Evolutionary conservation across 2,797 vertebrate genomes (phyloP).

Genomic region (Caiman crocodilus): DNA sequence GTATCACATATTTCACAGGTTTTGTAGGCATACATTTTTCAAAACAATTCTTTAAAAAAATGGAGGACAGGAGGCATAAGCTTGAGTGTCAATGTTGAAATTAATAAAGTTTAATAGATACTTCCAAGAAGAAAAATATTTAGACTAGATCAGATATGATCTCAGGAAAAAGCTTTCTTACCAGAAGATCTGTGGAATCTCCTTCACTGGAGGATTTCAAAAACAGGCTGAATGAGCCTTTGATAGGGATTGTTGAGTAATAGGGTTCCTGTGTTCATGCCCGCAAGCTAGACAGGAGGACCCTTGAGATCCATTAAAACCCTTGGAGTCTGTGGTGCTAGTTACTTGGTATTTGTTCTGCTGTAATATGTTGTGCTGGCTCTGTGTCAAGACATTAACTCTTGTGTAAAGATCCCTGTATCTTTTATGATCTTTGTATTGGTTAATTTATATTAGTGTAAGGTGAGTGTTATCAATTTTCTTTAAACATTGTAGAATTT

Average conservation of each 20-base stretch:
- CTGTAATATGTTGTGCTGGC: not conserved
- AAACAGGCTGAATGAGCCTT: no score
- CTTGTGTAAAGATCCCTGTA: not conserved
- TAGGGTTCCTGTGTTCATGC: no score
- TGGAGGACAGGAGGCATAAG: rapidly evolving
- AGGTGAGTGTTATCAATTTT: not conserved
- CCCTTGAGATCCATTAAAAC: no score
- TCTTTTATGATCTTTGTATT: not conserved
- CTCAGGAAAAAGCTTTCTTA: no score
- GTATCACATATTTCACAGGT: not conserved
- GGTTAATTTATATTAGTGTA: not conserved
- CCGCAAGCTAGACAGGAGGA: no score
- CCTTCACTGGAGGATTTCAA: no score
- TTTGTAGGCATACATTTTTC: not conserved
- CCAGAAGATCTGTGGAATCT: no score
- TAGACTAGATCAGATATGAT: not conserved
- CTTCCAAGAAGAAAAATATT: not conserved
- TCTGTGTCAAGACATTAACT: not conserved
- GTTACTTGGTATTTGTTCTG: not conserved
- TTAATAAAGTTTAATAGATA: not conserved
- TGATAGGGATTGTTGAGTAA: no score
- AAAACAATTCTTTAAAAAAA: not conserved
- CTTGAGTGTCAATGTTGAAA: not conserved
- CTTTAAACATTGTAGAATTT: no score
- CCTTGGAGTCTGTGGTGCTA: no score